Base-by-base conservation (phyloP, 2,888 invertebrate genomes). In the Strigamia transsilvanica region DNA sequence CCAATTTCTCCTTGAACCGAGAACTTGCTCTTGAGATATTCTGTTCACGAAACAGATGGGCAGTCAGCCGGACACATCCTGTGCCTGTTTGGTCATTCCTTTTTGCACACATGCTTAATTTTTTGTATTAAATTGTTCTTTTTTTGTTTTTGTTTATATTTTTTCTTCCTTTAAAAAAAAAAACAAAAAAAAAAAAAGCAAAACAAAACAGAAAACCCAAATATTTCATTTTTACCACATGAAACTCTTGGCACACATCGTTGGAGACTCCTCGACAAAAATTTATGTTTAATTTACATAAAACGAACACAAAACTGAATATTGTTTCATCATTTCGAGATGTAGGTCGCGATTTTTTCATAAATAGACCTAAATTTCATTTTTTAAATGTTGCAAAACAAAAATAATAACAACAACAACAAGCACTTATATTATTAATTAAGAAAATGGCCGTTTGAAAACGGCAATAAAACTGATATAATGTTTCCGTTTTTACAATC, bases 1-100 rank as follows among this genome's bases (percentile, higher is more conserved):
- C 73, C 73, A 73, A 73, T 73, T 73, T 73, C 73, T 73, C 73
- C 73, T 73, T 73, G 73, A 73, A 73, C 73, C 73, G 73, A 73
- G 73, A 73, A 73, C 73, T 73, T 73, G 73, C 73, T 73, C 73
- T 73, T 73, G 73, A 73, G 73, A 73, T 73, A 73, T 73, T 73
- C 73, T 73, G 73, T 73, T 73, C 73, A 73, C 73, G 73, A 73
- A 73, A 73, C 73, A 73, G 73, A 73, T 73, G 73, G 73, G 73
- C 73, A 73, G 73, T 32, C 73, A 73, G 73, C 73, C 73, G 73
- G 73, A 73, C 73, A 73, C 73, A 73, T 73, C 73, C 73, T 73
- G 73, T 73, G 73, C 73, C 73, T 73, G 73, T 32, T 73, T 73
- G 73, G 73, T 73, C 73, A 73, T 73, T 73, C 73, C 73, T 73